A percentile compares a stretch with the other conserved stretches of the same genome.
Evolutionary conservation across 2,888 invertebrate genomes (phyloP).

Genomic region (Nemurella pictetii): DNA sequence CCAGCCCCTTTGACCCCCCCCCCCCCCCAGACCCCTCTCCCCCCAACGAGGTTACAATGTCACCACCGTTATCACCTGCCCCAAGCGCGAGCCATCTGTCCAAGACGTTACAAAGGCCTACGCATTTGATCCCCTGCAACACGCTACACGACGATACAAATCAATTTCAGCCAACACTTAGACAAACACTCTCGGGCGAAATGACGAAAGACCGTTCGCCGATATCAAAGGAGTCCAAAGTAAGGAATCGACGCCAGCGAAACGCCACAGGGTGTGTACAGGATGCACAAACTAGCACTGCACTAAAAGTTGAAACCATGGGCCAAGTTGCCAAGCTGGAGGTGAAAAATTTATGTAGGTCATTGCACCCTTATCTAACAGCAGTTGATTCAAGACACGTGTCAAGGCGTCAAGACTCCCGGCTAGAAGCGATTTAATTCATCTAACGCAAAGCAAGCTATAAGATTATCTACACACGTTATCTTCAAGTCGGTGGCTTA

Average conservation of each 20-base stretch:
- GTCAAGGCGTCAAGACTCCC: background rate
- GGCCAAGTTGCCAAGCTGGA: background rate
- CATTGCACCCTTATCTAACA: background rate
- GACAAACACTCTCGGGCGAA: too few species aligned
- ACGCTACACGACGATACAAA: background rate
- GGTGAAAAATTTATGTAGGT: background rate
- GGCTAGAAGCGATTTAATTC: background rate
- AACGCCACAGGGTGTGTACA: background rate
- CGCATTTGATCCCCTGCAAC: background rate
- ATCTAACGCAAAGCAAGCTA: background rate
- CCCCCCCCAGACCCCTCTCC: background rate
- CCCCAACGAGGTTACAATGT: background rate
- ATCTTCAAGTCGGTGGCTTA: background rate
- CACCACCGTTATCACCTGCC: background rate
- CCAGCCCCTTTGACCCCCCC: background rate
- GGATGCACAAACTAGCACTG: background rate
- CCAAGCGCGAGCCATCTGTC: background rate
- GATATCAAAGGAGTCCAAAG: too few species aligned
- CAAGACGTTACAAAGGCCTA: background rate
- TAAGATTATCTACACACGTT: background rate
- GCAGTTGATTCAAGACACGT: background rate
- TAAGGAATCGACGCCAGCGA: background rate
- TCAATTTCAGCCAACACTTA: too few species aligned
- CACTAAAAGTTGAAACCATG: background rate
- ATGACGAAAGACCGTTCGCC: background rate